Conservation (phyloP, 2,888 invertebrate genomes). For the Julus scanicus region DNA sequence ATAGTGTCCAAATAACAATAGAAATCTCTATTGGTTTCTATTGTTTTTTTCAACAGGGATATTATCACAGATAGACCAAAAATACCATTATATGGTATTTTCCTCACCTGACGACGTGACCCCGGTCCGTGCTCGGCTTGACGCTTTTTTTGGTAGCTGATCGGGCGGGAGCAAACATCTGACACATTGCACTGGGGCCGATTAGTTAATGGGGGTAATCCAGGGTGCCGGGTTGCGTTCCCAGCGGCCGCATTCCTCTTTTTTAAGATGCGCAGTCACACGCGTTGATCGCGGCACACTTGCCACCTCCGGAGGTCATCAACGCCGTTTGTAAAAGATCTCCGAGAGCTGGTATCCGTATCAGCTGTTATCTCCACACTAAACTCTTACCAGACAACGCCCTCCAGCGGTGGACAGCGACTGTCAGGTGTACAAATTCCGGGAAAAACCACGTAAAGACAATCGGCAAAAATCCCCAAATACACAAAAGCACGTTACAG, state of each 20-base stretch:
- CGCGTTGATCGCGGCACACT: background rate
- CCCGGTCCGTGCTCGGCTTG: background rate
- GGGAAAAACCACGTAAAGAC: background rate
- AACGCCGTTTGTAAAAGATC: background rate
- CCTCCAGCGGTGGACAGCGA: background rate
- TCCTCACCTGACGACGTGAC: background rate
- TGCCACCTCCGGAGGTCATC: background rate
- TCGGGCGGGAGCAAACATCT: conserved; percentile 31
- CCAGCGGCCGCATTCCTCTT: background rate
- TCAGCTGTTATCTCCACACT: background rate
- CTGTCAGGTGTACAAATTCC: no score
- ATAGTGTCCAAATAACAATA: no score
- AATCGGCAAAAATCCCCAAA: background rate
- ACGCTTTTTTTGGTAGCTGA: conserved; percentile 1
- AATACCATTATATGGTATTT: no score
- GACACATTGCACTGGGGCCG: conserved; percentile 26
- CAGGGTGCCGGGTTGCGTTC: background rate
- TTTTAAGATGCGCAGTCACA: background rate
- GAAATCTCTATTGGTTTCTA: no score
- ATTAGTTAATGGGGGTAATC: background rate
- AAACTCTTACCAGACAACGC: background rate
- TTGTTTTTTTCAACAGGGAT: no score
- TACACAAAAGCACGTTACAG: background rate
- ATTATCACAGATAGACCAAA: no score
- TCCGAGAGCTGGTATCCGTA: background rate